Evolutionary conservation across 2,113 vertebrate genomes (phyloP).

Genomic region (Scatophagus argus): DNA sequence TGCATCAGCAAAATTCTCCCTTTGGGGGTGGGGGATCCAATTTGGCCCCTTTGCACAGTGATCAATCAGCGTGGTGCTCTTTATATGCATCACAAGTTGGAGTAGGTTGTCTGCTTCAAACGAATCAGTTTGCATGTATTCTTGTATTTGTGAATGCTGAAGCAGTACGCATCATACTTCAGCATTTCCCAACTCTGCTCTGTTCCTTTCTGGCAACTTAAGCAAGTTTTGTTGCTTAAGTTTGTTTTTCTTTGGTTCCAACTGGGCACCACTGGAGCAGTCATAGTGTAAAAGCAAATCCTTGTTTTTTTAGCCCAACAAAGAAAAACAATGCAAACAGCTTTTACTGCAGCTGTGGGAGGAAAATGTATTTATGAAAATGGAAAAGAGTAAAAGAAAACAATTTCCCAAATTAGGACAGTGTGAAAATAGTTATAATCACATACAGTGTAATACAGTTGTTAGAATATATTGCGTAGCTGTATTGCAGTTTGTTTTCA

Average conservation of each 20-base stretch:
- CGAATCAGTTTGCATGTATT: not conserved
- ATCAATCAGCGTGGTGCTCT: slow-evolving; percentile 38
- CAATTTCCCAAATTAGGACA: not conserved
- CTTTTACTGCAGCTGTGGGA: not conserved
- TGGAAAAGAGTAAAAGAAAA: slow-evolving; percentile 3
- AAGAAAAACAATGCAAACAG: not conserved
- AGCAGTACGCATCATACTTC: not conserved
- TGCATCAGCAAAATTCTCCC: slow-evolving; percentile 46
- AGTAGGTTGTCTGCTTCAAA: not conserved
- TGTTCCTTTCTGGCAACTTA: too few species aligned
- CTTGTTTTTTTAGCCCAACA: slow-evolving; percentile 13
- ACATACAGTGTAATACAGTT: not conserved
- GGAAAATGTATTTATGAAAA: not conserved
- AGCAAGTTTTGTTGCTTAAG: not conserved
- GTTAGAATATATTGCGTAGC: not conserved
- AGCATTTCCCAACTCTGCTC: slow-evolving; percentile 9
- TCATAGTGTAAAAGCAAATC: slow-evolving; percentile 23
- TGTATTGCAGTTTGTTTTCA: not conserved
- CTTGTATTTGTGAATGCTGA: slow-evolving; percentile 6
- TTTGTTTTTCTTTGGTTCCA: slow-evolving; percentile 27
- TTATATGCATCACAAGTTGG: not conserved
- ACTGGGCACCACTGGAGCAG: not conserved
- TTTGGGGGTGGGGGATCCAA: not conserved
- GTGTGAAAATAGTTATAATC: not conserved
- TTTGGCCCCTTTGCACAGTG: slow-evolving; percentile 23